These are phyloP conservation scores for Microchrysa polita DNA, from an alignment of 2,888 invertebrate species.

Conservation along the genomic window DNA sequence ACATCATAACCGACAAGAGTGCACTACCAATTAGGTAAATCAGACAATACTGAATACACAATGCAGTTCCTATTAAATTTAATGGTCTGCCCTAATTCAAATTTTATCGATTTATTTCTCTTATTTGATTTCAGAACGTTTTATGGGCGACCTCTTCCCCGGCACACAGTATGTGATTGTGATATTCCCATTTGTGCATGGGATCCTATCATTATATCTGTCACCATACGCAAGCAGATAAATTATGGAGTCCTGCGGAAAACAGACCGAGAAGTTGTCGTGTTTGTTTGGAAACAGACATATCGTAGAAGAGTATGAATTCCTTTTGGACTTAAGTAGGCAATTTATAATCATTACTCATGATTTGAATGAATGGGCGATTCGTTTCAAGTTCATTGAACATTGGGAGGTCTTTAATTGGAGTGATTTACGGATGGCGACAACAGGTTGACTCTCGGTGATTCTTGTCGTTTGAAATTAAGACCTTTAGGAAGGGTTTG, in stretches of 20 bases:
- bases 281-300: neutral
- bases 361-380: constrained; percentile 16
- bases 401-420: neutral
- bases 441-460: no score
- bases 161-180: neutral
- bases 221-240: neutral
- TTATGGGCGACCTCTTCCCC: neutral
- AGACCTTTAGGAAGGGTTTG: no score
- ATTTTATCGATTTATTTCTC: neutral
- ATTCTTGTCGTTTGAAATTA: no score
- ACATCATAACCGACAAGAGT: no score
- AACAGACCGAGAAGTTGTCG: neutral
- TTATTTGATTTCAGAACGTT: neutral
- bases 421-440: neutral
- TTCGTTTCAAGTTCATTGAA: constrained; percentile 7
- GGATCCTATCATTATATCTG: neutral
- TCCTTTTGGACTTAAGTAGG: constrained; percentile 2
- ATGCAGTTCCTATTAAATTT: neutral
- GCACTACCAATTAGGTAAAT: neutral
- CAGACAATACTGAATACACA: no score
- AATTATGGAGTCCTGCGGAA: neutral
- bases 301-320: no score
- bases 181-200: neutral
- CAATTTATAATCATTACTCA: constrained; percentile 27
- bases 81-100: neutral